phyloP scores from a whole-genome alignment of 2,888 invertebrate species.

The Dichetophora obliterata region DNA sequence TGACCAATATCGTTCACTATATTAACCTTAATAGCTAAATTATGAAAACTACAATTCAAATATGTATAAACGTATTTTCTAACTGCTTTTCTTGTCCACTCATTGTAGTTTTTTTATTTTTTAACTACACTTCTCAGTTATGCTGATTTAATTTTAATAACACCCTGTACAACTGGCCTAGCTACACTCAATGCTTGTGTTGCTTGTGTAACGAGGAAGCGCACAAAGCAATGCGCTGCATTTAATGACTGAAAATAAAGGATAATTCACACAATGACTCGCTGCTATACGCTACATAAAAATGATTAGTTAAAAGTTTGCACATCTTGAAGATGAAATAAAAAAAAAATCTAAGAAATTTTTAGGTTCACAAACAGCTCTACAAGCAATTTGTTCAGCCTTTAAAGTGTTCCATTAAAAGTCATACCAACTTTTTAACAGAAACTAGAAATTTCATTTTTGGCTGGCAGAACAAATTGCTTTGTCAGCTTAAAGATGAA shows the following conservation, averaged over 20 bases:
- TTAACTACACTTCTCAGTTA: no score
- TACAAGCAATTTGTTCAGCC: neutral
- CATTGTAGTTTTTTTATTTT: no score
- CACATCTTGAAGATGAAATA: neutral
- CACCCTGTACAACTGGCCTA: slow-evolving; percentile 47
- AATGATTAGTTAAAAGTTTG: neutral
- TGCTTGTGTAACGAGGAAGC: slow-evolving; percentile 23
- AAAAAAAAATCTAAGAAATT: neutral
- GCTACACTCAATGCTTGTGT: neutral
- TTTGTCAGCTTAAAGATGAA: slow-evolving; percentile 50
- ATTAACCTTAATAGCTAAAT: no score
- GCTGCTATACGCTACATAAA: no score
- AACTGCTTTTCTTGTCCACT: no score
- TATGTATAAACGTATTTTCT: no score
- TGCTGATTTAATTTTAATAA: slow-evolving; percentile 68
- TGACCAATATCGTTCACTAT: no score
- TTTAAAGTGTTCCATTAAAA: neutral
- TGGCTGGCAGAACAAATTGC: slow-evolving; percentile 52
- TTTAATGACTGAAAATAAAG: neutral
- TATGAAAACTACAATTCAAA: no score
- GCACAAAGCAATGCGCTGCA: neutral
- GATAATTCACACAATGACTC: no score
- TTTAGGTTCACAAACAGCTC: neutral
- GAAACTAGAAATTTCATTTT: neutral
- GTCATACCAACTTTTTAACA: neutral